Percentiles rank a stretch among this genome's conserved stretches.
Evolutionary conservation across 2,113 vertebrate genomes (phyloP).

Genomic region (Gasterosteus nipponicus): DNA sequence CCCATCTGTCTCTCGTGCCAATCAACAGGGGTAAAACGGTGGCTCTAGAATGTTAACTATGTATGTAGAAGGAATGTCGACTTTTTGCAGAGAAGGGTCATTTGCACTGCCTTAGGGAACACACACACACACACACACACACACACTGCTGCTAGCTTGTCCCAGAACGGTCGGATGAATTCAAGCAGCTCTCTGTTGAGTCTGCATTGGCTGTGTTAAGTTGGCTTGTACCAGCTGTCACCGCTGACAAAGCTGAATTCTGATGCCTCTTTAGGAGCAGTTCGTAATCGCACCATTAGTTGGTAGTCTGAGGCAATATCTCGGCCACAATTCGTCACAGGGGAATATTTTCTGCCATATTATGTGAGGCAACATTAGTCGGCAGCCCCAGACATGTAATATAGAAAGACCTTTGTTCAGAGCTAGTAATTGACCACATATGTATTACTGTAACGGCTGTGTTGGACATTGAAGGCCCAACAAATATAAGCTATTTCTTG

Average conservation of each 20-base stretch:
- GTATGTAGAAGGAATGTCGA: constrained; percentile 43
- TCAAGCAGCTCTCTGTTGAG: constrained; percentile 16
- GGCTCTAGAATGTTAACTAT: constrained; percentile 44
- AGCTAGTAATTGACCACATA: neutral
- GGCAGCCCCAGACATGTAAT: constrained; percentile 5
- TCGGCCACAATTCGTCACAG: constrained; percentile 1
- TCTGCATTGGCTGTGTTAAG: constrained; percentile 30
- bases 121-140: constrained; percentile 9
- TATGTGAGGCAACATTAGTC: neutral
- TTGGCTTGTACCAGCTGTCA: constrained; percentile 53
- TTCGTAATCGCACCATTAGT: constrained; percentile 46
- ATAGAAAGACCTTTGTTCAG: constrained; percentile 10
- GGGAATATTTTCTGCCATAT: constrained; percentile 12
- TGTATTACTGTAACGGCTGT: neutral
- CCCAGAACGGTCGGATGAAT: constrained; percentile 32
- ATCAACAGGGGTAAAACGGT: constrained; percentile 27
- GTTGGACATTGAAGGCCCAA: neutral
- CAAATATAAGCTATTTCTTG: neutral
- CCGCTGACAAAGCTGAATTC: constrained; percentile 20
- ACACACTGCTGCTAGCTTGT: constrained; percentile 13
- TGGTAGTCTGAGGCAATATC: constrained; percentile 6
- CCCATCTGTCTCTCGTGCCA: constrained; percentile 42
- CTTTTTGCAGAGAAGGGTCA: constrained; percentile 39
- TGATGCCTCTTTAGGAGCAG: constrained; percentile 30
- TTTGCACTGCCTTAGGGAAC: constrained; percentile 36